phyloP scores from a whole-genome alignment of 2,888 invertebrate genomes.

The Calameuta filiformis region DNA sequence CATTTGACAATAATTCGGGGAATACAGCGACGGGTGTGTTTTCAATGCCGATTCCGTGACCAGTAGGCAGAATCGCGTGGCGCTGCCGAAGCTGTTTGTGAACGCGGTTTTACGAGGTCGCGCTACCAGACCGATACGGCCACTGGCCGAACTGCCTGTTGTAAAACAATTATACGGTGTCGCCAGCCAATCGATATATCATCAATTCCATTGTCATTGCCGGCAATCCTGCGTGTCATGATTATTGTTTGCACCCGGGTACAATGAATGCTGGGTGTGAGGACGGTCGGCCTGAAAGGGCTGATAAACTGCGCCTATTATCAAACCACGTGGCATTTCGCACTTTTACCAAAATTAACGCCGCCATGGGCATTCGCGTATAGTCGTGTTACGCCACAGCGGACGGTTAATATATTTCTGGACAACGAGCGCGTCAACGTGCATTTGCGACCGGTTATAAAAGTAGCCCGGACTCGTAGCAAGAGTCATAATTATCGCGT shows the following conservation, averaged over 20 bases:
- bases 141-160: slow-evolving; percentile 43
- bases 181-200: slow-evolving; percentile 62
- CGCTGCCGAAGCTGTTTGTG: slow-evolving; percentile 10
- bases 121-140: slow-evolving; percentile 15
- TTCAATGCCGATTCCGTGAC: background rate
- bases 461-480: background rate
- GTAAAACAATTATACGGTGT: slow-evolving; percentile 65
- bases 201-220: slow-evolving; percentile 65
- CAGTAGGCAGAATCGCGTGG: background rate
- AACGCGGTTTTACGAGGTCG: slow-evolving; percentile 39
- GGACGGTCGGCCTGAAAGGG: slow-evolving; percentile 22
- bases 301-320: slow-evolving; percentile 62
- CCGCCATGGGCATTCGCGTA: background rate
- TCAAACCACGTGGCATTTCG: slow-evolving; percentile 54
- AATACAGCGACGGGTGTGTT: background rate
- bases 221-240: slow-evolving; percentile 63
- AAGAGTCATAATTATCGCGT: background rate
- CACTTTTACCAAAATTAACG: slow-evolving; percentile 42
- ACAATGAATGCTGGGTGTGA: slow-evolving; percentile 44
- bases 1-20: slow-evolving; percentile 17
- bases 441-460: background rate
- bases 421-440: background rate
- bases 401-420: background rate
- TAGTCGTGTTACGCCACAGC: background rate
- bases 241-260: slow-evolving; percentile 63